Base-by-base conservation (phyloP, 1,140 invertebrate genomes). In the Drosophila insularis region DNA sequence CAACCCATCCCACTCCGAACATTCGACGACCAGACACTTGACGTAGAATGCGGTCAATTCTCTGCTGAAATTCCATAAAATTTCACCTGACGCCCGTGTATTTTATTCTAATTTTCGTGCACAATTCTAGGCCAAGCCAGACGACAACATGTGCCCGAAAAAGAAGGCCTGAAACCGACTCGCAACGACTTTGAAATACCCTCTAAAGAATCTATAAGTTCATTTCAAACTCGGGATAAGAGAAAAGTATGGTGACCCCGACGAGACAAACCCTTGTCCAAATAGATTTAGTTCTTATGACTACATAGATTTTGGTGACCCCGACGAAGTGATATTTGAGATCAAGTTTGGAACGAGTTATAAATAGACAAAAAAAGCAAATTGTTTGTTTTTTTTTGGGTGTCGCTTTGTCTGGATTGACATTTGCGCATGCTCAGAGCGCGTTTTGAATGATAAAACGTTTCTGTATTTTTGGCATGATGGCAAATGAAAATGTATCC, bases 11-110 rank as follows among this genome's bases (percentile, higher is more conserved):
- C 32, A 35, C 43, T 23, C 32, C 32, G 2, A 2, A 19, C 14
- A 17, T 14, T 2, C 40, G 40, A 43, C 23, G 23, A 5, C 23
- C n/a, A 43, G 40, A 55, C 19, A 32, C 43, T 27, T 35, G 62
- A 58, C 40, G 21, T 31, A 89, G 58, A 86, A 87, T 89, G 84
- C 84, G 84, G 84, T 82, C 84, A 87, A 58, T 68, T 78, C 65
- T 80, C 10, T 8, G 62, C 61, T 68, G 84, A 69, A 79, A 86
- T 87, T 86, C 68, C 53, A 4, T 40, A 17, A 87, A 80, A 81
- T 86, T 86, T 86, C 82, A 89, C 82, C 82, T 53, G 58, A 56
- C 61, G 35, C 17, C 81, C 78, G 81, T 86, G 81, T 71, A 40
- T 43, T 54, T 68, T 65, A 81, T 86, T 86, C 82, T 87, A 87